Evolutionary conservation across 1,140 invertebrate genomes (phyloP).

Genomic region (Amphibalanus amphitrite): DNA sequence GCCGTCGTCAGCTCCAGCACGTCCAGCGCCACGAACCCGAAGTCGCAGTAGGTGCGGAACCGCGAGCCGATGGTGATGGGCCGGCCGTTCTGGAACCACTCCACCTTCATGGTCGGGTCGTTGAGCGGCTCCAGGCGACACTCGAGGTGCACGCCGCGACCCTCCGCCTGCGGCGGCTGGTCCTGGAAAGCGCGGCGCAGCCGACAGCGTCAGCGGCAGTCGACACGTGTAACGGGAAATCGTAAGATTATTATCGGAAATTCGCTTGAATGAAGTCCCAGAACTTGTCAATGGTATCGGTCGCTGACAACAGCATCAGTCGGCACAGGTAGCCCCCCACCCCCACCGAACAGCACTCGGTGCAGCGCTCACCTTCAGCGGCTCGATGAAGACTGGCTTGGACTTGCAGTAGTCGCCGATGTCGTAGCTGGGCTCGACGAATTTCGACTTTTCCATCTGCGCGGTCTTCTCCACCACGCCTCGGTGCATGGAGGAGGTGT

Average conservation of each 20-base stretch:
- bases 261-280: no score
- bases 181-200: constrained; percentile 12
- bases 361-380: no score
- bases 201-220: constrained; percentile 13
- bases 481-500: constrained; percentile 70
- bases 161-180: constrained; percentile 36
- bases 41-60: constrained; percentile 88
- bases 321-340: no score
- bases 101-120: constrained; percentile 86
- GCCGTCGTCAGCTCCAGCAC: constrained; percentile 67
- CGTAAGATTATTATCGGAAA: no score
- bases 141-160: constrained; percentile 75
- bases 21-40: constrained; percentile 79
- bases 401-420: constrained; percentile 87
- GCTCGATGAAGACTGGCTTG: constrained; percentile 73
- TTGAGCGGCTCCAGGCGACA: constrained; percentile 80
- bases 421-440: constrained; percentile 67
- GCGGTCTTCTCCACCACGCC: constrained; percentile 70
- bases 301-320: no score
- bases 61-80: constrained; percentile 40
- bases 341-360: no score
- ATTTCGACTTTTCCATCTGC: constrained; percentile 64
- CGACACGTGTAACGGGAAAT: no score
- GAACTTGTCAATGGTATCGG: no score
- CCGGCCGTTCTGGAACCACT: constrained; percentile 86